Base-by-base conservation (phyloP, 2,113 vertebrate species). In the Mirza zaza region DNA sequence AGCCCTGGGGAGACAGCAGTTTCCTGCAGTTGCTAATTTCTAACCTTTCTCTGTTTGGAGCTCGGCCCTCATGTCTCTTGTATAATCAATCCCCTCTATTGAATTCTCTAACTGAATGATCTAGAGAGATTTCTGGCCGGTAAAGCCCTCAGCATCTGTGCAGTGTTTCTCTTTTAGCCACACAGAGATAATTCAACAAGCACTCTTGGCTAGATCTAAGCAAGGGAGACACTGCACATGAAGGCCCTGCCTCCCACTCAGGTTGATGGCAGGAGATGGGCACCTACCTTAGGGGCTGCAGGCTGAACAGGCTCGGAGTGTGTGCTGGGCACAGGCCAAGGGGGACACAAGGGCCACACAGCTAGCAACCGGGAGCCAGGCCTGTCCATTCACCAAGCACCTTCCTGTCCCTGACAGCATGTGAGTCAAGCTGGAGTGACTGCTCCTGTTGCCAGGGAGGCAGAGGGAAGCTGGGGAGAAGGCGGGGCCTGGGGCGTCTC, bases 81-180 rank as follows among this genome's bases (percentile, higher is more conserved):
- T 27, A 6, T 34, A 39, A 36, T 77, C 42, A 80, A 1, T 2
- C 15, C 45, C 81, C 73, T 88, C 59, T 39, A 15, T 13, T 39
- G 87, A 59, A 76, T 84, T 65, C 10, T 84, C 59, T 57, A 3
- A 0, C 1, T 8, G 23, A 85, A 17, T 95, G 75, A 18, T 36
- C 57, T 27, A 15, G 70, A 70, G 68, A 77, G 32, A 15, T 25
- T 79, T 48, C 42, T 48, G 61, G 39, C 9, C 6, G 48, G 21
- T 3, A 23, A 0, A 5, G 50, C 11, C 57, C 27, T 50, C 14
- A 0, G 17, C 57, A n/a, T 0, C 82, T 8, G 0, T 0, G 18
- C 7, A 9, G 23, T 7, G 0, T 25, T 6, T 12, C 12, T 80
- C 68, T 5, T 25, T 70, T 45, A 8, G 23, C 39, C n/a, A 11